Evolutionary conservation across 2,113 vertebrate species (phyloP), one percentile per base, ranked within the genome.

Genomic region (Mellivora capensis): DNA sequence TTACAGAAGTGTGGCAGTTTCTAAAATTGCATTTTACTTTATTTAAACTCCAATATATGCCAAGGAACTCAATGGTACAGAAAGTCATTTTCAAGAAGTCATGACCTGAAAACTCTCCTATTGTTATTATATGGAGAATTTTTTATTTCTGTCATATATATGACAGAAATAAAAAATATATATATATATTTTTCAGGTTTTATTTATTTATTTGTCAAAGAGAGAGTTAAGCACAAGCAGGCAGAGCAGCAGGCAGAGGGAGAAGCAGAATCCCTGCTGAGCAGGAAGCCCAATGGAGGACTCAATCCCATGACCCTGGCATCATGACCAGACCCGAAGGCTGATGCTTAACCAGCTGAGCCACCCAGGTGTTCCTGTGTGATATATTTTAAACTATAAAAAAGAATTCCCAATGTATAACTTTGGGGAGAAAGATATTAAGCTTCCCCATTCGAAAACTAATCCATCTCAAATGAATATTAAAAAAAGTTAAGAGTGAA

Each of bases 361-460:
- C 67, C 67, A 69, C 34, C 34, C 67, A 21, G 18, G 34, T 9
- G 0, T 4, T 20, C n/a, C 34, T 82, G 54, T 93, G 90, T 92
- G 62, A 96, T 71, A 79, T 94, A 93, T 92, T 95, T 97, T 91
- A 80, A 72, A 96, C 90, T 90, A 27, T 80, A 64, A 95, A 91
- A 86, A 93, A 47, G 80, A 97, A 81, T 67, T 69, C 71, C 96
- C 87, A 97, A 91, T 87, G 62, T 96, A 98, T 93, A 39, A 15
- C 85, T 97, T 97, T 76, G 86, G 8, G 3, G 39, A 92, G 90
- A 95, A 98, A 97, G 87, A 96, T 10, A 97, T 69, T 95, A 87
- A 96, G 42, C 54, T 96, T 67, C 49, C 61, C 23, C 79, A 44
- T 95, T 93, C 96, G 37, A 57, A 98, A 96, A 97, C 92, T 77